These are phyloP conservation scores for Dastarcus helophoroides DNA, from an alignment of 2,888 invertebrate species.

Conservation along the genomic window DNA sequence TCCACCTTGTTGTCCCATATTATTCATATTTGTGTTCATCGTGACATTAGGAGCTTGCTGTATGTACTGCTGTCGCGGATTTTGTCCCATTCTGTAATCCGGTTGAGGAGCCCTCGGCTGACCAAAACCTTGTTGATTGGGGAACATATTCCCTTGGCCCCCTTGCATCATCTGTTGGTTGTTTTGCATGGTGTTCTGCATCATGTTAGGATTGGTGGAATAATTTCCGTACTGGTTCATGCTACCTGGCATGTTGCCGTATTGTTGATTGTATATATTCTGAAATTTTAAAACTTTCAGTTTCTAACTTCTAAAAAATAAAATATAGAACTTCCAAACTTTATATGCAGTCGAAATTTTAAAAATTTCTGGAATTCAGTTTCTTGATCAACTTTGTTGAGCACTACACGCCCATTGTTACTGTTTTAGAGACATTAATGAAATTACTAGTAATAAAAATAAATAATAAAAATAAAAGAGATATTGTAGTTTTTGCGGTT, in stretches of 20 bases:
- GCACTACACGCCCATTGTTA: no score
- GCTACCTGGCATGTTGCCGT: constrained; percentile 50
- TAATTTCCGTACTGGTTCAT: constrained; percentile 56
- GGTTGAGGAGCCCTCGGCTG: constrained; percentile 39
- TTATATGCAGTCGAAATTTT: no score
- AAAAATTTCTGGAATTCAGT: no score
- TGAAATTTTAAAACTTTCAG: no score
- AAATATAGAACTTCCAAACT: no score
- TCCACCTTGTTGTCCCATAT: constrained; percentile 49
- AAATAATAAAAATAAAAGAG: no score
- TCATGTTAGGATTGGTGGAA: constrained; percentile 33
- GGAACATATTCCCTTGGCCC: constrained; percentile 30
- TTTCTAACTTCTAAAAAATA: no score
- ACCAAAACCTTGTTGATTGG: constrained; percentile 41
- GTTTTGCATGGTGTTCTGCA: constrained; percentile 26
- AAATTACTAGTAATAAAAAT: no score
- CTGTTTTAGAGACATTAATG: no score
- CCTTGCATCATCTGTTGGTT: constrained; percentile 34
- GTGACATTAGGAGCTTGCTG: constrained; percentile 74
- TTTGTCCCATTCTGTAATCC: constrained; percentile 33
- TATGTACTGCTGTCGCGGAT: constrained; percentile 51
- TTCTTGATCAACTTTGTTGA: no score
- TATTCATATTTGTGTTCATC: constrained; percentile 73
- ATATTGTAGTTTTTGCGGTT: no score
- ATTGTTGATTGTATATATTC: constrained; percentile 49